Percentiles rank a stretch among this genome's conserved stretches.
Conservation (phyloP, 2,888 invertebrate species). For the Acrocyrtus sp. region DNA sequence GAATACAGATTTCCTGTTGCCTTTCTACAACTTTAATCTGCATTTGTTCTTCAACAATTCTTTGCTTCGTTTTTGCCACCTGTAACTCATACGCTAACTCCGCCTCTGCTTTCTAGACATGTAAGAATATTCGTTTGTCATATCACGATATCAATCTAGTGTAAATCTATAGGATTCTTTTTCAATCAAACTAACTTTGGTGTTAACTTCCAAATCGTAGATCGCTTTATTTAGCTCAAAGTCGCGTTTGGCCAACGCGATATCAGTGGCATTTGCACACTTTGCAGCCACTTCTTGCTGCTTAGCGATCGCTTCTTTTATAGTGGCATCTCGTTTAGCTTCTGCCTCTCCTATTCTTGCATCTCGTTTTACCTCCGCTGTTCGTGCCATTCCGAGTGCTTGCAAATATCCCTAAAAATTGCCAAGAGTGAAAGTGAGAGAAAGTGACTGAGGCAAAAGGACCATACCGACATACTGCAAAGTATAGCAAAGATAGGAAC, state of each 20-base stretch:
- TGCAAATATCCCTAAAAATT: slow-evolving; percentile 83
- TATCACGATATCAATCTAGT: slow-evolving; percentile 7
- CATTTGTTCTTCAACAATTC: slow-evolving; percentile 97
- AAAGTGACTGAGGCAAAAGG: too few relatives aligned
- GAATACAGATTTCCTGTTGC: slow-evolving; percentile 92
- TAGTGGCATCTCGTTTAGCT: slow-evolving; percentile 84
- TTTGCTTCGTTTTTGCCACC: slow-evolving; percentile 95
- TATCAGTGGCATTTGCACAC: slow-evolving; percentile 95
- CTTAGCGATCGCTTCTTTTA: slow-evolving; percentile 93
- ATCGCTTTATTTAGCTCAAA: slow-evolving; percentile 97
- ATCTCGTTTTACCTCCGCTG: slow-evolving; percentile 94
- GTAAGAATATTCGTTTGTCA: too few relatives aligned
- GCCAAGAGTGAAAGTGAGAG: too few relatives aligned
- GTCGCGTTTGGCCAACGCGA: slow-evolving; percentile 95
- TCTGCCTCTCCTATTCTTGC: slow-evolving; percentile 98
- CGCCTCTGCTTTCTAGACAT: slow-evolving; percentile 81
- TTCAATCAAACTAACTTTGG: slow-evolving; percentile 73
- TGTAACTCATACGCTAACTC: slow-evolving; percentile 93
- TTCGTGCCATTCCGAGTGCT: slow-evolving; percentile 94
- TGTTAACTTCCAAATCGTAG: slow-evolving; percentile 97
- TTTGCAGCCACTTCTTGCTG: slow-evolving; percentile 89
- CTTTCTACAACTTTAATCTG: slow-evolving; percentile 93
- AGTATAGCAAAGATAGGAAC: background rate
- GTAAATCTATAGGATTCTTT: too few relatives aligned
- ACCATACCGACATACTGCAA: background rate